phyloP scores from a whole-genome alignment of 2,113 vertebrate species.

The Symphodus melops region DNA sequence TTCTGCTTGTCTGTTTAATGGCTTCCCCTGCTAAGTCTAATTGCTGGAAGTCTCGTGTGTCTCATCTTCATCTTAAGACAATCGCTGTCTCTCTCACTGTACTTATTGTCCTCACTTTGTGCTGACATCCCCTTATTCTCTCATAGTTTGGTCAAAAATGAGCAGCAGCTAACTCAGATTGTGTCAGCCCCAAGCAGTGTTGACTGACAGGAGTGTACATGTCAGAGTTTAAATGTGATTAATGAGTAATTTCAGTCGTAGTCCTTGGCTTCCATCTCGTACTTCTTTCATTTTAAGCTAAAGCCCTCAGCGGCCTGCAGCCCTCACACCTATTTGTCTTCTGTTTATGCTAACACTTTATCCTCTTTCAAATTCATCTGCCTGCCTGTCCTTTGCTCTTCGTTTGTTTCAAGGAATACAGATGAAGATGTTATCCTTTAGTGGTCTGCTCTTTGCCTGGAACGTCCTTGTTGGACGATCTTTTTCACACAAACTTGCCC shows the following conservation, averaged over 20 bases:
- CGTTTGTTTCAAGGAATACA: constrained; percentile 41
- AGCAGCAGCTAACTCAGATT: not conserved
- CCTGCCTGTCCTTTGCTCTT: constrained; percentile 38
- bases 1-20: not conserved
- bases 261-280: not conserved
- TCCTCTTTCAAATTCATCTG: constrained; percentile 42
- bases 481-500: constrained; percentile 14
- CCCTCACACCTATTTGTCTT: constrained; percentile 15
- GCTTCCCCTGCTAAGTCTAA: not conserved
- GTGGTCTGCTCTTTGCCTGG: constrained; percentile 8
- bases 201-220: too few species aligned
- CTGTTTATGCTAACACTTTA: constrained; percentile 12
- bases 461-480: constrained; percentile 1
- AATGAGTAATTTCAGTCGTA: not conserved
- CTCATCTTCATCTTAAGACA: not conserved
- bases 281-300: not conserved
- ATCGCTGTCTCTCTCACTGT: not conserved
- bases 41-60: not conserved
- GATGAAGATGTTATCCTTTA: constrained; percentile 35
- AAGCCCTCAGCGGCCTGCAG: not conserved
- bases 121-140: not conserved
- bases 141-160: not conserved
- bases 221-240: too few species aligned
- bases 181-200: not conserved
- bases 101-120: not conserved